Evolutionary conservation across 2,113 vertebrate genomes (phyloP).

Genomic region (Ranitomeya variabilis): DNA sequence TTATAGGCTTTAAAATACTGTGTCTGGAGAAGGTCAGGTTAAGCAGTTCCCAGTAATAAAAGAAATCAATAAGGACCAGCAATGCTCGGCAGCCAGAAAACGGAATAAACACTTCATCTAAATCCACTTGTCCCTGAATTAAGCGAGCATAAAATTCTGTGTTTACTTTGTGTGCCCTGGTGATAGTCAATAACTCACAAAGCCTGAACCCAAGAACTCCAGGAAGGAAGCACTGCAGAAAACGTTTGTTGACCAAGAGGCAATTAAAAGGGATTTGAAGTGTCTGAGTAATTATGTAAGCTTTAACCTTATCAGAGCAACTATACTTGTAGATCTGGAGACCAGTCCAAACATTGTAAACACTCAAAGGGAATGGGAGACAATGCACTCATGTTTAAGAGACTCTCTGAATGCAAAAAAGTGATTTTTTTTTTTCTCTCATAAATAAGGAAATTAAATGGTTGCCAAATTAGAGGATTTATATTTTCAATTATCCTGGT

Average conservation of each 20-base stretch:
- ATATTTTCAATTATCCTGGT: conserved; percentile 36
- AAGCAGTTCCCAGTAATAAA: conserved; percentile 79
- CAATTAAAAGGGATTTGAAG: conserved; percentile 70
- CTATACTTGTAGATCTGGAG: conserved; percentile 63
- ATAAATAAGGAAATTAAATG: conserved; percentile 32
- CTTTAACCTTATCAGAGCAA: conserved; percentile 71
- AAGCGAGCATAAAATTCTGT: conserved; percentile 82
- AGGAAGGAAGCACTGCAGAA: conserved; percentile 65
- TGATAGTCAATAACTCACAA: conserved; percentile 67
- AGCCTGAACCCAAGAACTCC: conserved; percentile 63
- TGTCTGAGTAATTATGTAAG: conserved; percentile 72
- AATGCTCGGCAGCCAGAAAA: conserved; percentile 77
- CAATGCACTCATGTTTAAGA: conserved; percentile 65
- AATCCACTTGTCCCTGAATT: conserved; percentile 82
- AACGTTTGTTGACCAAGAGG: conserved; percentile 68
- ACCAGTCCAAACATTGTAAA: conserved; percentile 64
- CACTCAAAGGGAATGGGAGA: conserved; percentile 59
- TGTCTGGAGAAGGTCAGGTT: conserved; percentile 79
- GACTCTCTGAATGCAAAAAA: conserved; percentile 57
- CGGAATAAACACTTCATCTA: conserved; percentile 84
- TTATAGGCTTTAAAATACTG: conserved; percentile 81
- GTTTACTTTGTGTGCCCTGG: conserved; percentile 76
- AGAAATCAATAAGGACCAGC: conserved; percentile 77
- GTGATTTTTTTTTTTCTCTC: conserved; percentile 59
- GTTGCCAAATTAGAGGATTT: conserved; percentile 6